phyloP scores from a whole-genome alignment of 2,888 invertebrate species.

The Darwinula stevensoni region DNA sequence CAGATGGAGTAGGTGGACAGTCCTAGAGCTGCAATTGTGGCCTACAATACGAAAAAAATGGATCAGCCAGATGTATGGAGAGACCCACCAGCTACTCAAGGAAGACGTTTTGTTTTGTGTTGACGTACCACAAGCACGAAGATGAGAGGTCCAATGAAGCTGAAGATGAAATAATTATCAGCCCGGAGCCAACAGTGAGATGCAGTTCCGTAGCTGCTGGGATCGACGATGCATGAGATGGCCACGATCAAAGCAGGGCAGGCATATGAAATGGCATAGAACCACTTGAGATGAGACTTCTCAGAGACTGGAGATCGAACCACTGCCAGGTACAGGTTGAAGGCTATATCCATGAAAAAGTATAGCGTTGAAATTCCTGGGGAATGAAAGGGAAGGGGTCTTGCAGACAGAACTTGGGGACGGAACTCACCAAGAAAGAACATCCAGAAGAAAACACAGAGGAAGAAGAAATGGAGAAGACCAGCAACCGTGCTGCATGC shows the following conservation, averaged over 20 bases:
- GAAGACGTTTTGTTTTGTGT: too few species aligned
- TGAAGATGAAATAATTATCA: constrained; percentile 64
- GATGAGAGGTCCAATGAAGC: constrained; percentile 70
- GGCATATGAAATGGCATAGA: constrained; percentile 62
- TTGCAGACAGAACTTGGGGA: not conserved
- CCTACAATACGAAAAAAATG: too few species aligned
- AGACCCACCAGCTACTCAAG: too few species aligned
- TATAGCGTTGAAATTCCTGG: too few species aligned
- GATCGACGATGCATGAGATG: constrained; percentile 34
- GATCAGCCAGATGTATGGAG: too few species aligned
- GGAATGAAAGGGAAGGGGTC: constrained; percentile 5
- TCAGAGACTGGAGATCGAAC: not conserved
- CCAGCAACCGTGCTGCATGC: constrained; percentile 68
- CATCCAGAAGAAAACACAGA: constrained; percentile 84
- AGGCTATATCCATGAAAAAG: not conserved
- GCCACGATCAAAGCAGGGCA: constrained; percentile 48
- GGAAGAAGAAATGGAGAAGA: constrained; percentile 40
- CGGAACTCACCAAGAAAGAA: constrained; percentile 58
- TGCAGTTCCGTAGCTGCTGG: constrained; percentile 12
- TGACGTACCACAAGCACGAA: constrained; percentile 54
- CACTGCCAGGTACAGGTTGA: not conserved
- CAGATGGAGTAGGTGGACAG: too few species aligned
- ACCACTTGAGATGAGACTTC: constrained; percentile 26
- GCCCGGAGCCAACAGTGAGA: constrained; percentile 49
- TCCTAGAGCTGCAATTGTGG: too few species aligned